Evolutionary conservation across 2,888 invertebrate genomes (phyloP), one percentile per base, ranked within the genome.

Genomic region (Crematogaster levior): DNA sequence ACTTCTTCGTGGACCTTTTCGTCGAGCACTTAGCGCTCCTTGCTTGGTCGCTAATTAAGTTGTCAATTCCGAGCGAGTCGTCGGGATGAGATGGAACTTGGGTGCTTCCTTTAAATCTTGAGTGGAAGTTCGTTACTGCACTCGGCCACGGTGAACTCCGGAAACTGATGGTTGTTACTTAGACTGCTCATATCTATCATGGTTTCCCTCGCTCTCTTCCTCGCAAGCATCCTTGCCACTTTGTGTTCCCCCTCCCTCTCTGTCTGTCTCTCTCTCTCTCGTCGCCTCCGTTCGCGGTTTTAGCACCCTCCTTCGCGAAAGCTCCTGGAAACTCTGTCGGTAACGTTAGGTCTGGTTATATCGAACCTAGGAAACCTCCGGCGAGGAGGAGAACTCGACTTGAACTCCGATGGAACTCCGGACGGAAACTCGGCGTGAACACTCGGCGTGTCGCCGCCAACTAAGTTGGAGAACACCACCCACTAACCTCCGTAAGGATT

Each of bases 401-500:
- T 88, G 91, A 92, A 90, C 92, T 91, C 91, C 91, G 87, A 90
- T 53, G 82, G 81, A 90, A 90, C 89, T 87, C 81, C 84, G 81
- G 79, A 79, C 77, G 84, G 88, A 92, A 92, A 92, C 91, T 92
- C 89, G 86, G 87, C 84, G 89, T 86, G 90, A 91, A 90, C 92
- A 90, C 91, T 91, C 90, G 90, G 91, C 90, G 91, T 92, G 94
- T 93, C 93, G 93, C 91, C 91, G 90, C 91, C 91, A 93, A 93
- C 92, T 92, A 93, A 92, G 91, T 93, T 93, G 87, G 90, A 87
- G 91, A 87, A 88, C 65, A 81, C 65, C 73, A 53, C 66, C 75
- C 66, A 51, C 79, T 40, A 48, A 79, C 63, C 56, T 73, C 82
- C 65, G 70, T 65, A 83, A 90, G 89, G 88, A 91, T 88, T 90